Conservation (phyloP, 1,140 invertebrate species). For the Drosophila watanabei region DNA sequence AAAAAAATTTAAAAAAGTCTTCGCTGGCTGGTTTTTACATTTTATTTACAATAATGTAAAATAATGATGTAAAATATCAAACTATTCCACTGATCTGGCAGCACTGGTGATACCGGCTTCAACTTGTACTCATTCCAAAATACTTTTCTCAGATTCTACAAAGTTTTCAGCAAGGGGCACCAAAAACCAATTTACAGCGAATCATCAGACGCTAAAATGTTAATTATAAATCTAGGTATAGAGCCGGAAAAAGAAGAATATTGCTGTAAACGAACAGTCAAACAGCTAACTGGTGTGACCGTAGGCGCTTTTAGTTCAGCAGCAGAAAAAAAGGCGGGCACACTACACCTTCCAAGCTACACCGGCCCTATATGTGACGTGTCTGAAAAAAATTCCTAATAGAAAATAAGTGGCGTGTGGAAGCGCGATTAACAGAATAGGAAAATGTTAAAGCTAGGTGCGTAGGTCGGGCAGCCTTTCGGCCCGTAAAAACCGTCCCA, state of each 20-base stretch:
- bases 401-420: conserved; percentile 65
- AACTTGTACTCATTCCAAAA: not conserved
- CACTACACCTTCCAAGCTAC: conserved; percentile 8
- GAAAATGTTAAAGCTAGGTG: conserved; percentile 76
- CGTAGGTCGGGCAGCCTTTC: conserved; percentile 3
- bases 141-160: not conserved
- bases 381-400: conserved; percentile 60
- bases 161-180: no score
- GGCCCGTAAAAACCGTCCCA: no score
- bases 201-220: not conserved
- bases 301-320: not conserved
- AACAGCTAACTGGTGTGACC: not conserved
- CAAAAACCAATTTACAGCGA: not conserved
- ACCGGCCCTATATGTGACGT: conserved; percentile 21
- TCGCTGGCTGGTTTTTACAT: no score
- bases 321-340: not conserved
- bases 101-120: not conserved
- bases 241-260: not conserved
- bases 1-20: not conserved
- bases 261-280: not conserved
- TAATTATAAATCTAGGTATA: not conserved
- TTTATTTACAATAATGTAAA: no score
- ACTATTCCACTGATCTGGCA: not conserved
- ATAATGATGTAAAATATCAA: no score
- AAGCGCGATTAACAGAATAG: conserved; percentile 55